These are phyloP conservation scores for Acromyrmex charruanus DNA, from an alignment of 1,140 invertebrate species.

Conservation along the genomic window DNA sequence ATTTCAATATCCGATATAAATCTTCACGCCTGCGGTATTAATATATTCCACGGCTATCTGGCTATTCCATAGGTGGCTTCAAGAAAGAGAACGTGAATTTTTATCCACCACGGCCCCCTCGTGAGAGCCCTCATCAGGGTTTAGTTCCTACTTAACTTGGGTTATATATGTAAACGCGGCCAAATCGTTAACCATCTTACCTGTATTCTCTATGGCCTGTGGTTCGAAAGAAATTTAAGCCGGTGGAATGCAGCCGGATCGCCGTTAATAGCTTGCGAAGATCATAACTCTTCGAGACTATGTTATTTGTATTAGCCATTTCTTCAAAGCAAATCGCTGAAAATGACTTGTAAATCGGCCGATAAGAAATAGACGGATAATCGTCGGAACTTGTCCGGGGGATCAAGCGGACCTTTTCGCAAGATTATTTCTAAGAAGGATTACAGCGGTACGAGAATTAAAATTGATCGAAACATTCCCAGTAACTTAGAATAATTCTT, in stretches of 20 bases:
- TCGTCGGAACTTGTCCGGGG: not conserved
- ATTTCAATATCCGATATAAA: conserved; percentile 71
- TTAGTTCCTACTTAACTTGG: conserved; percentile 76
- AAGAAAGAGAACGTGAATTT: conserved; percentile 71
- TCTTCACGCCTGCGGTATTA: conserved; percentile 73
- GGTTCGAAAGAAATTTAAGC: conserved; percentile 64
- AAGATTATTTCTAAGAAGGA: not conserved
- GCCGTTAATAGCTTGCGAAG: conserved; percentile 73
- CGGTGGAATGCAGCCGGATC: conserved; percentile 71
- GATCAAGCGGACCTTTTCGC: not conserved
- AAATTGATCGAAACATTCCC: not conserved
- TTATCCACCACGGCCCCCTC: conserved; percentile 69
- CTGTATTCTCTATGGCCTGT: conserved; percentile 71
- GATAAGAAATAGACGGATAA: not conserved
- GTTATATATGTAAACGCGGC: conserved; percentile 77
- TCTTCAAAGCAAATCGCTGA: conserved; percentile 26
- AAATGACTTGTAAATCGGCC: conserved; percentile 32
- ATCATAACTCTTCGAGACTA: conserved; percentile 70
- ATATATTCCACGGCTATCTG: conserved; percentile 58
- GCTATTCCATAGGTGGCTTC: conserved; percentile 71
- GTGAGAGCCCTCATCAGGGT: conserved; percentile 76
- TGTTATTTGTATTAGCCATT: conserved; percentile 53
- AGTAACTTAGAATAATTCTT: not conserved
- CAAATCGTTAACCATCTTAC: conserved; percentile 76
- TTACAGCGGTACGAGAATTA: not conserved